Evolutionary conservation across 2,888 invertebrate genomes (phyloP).

Genomic region (Opisthograptis luteolata): DNA sequence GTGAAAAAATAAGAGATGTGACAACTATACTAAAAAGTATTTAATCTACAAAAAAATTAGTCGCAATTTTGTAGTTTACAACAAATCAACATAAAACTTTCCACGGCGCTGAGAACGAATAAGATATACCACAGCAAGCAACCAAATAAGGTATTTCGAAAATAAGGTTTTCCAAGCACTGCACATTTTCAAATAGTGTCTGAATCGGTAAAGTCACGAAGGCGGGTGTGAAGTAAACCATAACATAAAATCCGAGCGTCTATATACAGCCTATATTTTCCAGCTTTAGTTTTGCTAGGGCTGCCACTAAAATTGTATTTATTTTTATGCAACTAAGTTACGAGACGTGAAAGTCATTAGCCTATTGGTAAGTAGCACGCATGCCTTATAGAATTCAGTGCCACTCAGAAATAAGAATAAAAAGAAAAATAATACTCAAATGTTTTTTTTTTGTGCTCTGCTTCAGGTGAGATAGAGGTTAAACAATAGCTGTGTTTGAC

Average conservation of each 20-base stretch:
- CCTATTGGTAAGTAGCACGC: no score
- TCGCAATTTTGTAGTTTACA: neutral
- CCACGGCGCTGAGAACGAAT: neutral
- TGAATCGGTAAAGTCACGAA: conserved; percentile 22
- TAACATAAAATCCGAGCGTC: conserved; percentile 27
- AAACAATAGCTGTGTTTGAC: no score
- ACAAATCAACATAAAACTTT: neutral
- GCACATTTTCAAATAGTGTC: conserved; percentile 23
- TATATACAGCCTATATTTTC: conserved; percentile 29
- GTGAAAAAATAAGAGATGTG: no score
- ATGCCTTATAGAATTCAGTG: no score
- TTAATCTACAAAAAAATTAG: no score
- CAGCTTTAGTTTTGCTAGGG: conserved; percentile 24
- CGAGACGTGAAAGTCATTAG: no score
- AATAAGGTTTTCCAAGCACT: conserved; percentile 17
- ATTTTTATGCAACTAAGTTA: neutral
- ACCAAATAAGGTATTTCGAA: conserved; percentile 10
- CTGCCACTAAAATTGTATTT: conserved; percentile 3
- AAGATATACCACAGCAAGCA: neutral
- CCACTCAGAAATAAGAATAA: no score
- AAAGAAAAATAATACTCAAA: no score
- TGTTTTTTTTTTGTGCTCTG: no score
- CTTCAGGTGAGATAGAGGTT: no score
- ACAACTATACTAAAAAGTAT: no score
- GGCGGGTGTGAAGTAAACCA: conserved; percentile 34